Evolutionary conservation across 1,140 invertebrate species (phyloP), one percentile per base, ranked within the genome.

Genomic region (Eumeta japonica): DNA sequence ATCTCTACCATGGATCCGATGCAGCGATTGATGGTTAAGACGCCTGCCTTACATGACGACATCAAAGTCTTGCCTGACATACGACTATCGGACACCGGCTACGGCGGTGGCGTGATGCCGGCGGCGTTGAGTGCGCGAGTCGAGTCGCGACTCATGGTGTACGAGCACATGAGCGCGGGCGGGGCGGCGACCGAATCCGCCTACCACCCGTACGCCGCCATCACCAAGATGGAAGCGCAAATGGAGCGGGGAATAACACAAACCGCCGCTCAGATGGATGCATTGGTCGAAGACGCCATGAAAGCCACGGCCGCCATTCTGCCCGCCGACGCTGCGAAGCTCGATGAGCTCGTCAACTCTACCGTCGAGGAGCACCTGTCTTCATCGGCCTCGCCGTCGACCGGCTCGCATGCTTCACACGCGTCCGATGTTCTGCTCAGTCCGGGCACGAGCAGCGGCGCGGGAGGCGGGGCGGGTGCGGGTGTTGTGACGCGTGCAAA

Each of bases 331-430:
- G 71, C 77, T 2, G 76, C 75, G 12, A 83, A 83, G 48, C 59
- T 85, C 5, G 82, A 86, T 45, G 79, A 78, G 16, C 62, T 86
- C 5, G 82, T 85, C 1, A 85, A 84, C 56, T 81, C 81, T 2
- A 75, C 79, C 0, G 79, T 79, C 7, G 83, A 83, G 16, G 76
- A 77, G 44, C 81, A 80, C 53, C 66, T 82, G 13, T 54, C 53
- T 1, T 59, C 54, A 20, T 29, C 51, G 31, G 52, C 63, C 1
- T 62, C 63, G 36, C 70, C 78, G 0, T 55, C 79, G 0, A 66
- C 73, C 16, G 58, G 65, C 0, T 63, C 77, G 1, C 60, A 74
- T 10, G 71, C 78, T 2, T 74, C 78, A 36, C 53, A 79, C 32
- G 71, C 80, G 0, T 75, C 78, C 30, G 79, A 80, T 34, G 61